Evolutionary conservation across 2,797 vertebrate genomes (phyloP), one percentile per base, ranked within the genome.

Genomic region (Harpagifer antarcticus): DNA sequence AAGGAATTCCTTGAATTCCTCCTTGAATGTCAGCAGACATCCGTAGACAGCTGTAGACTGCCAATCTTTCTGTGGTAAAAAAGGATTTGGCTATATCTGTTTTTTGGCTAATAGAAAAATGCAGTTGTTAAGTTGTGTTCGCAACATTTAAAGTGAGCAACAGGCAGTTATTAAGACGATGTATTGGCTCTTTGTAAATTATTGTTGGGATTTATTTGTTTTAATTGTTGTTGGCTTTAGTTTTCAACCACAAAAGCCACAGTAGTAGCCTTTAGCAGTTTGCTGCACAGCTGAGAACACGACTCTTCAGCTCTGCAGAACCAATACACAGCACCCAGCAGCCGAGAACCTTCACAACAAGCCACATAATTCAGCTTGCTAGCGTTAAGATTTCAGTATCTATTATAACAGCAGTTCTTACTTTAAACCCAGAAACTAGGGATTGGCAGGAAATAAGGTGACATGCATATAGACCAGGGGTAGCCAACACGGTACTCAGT

Each of bases 1-100:
- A 27, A 1, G 16, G 52, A 48, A 69, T 76, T 79, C 60, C n/a
- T 56, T 40, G 23, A 69, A 83, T 78, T 81, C 74, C 61, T 62
- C 14, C n/a, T 48, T 60, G 17, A 72, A 19, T 72, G 19, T 56
- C 60, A 56, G 50, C 49, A 23, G 45, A 54, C 14, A 70, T n/a
- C 19, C 50, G 31, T n/a, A 23, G 33, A 11, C 47, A 70, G 72
- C 42, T 71, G 62, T 5, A 56, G 23, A 10, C 16, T 17, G 3
- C 43, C 43, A 43, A 50, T 17, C 17, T 37, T 10, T n/a, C 9
- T 33, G 9, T 45, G 10, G 13, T 43, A 19, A 50, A 50, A 40
- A 48, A 27, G 3, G 3, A 60, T 45, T 50, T 19, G n/a, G 19
- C 48, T 50, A 12, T 50, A 50, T 50, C 20, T n/a, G 20, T 19